A percentile compares a stretch with the other conserved stretches of the same genome.
These are phyloP conservation scores for Parnassius glacialis DNA, from an alignment of 2,888 invertebrate species.

Conservation along the genomic window DNA sequence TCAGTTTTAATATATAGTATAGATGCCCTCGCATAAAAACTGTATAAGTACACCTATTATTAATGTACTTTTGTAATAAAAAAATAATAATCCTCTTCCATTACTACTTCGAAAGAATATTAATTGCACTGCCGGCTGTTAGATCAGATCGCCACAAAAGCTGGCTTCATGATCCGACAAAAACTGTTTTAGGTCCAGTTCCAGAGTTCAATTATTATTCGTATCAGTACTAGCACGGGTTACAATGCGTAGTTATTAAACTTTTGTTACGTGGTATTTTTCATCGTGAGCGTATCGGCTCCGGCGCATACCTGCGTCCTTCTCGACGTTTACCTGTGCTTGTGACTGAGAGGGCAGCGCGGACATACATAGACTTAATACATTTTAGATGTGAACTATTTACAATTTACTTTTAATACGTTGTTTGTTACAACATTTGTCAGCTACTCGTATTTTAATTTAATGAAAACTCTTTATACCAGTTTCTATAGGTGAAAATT, in stretches of 20 bases:
- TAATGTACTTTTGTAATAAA: not conserved
- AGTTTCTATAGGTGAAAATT: too few species aligned
- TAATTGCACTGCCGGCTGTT: constrained; percentile 31
- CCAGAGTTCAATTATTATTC: constrained; percentile 42
- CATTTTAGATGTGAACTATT: constrained; percentile 43
- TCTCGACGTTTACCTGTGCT: constrained; percentile 67
- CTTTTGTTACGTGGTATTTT: constrained; percentile 65
- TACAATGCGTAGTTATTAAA: constrained; percentile 67
- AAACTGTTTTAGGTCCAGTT: constrained; percentile 38
- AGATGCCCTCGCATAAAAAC: too few species aligned
- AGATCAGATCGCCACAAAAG: constrained; percentile 35
- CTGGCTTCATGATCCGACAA: constrained; percentile 31
- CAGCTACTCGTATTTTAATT: too few species aligned
- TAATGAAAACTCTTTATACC: too few species aligned
- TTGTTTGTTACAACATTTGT: too few species aligned
- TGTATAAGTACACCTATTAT: too few species aligned
- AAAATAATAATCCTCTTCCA: not conserved
- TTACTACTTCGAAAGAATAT: constrained; percentile 24
- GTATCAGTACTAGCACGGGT: constrained; percentile 40
- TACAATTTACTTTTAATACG: too few species aligned
- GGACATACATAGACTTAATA: constrained; percentile 39
- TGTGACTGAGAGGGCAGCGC: constrained; percentile 51
- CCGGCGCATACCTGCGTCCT: constrained; percentile 66
- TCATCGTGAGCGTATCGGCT: constrained; percentile 42
- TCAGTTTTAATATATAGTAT: not conserved